phyloP scores from a whole-genome alignment of 2,113 vertebrate species.

The Ophthalmolycus amberensis region DNA sequence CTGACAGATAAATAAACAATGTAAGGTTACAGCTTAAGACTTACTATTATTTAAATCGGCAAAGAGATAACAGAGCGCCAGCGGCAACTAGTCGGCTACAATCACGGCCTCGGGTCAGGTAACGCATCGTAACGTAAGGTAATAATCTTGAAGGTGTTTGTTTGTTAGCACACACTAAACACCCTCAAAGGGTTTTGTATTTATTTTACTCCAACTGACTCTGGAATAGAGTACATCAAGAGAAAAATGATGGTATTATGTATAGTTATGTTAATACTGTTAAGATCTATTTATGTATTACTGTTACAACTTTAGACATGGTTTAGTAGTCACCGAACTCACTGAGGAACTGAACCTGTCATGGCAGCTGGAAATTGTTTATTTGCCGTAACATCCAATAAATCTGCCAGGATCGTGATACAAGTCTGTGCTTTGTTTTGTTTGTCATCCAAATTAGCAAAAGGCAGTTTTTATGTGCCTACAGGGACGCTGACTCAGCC shows the following conservation, averaged over 20 bases:
- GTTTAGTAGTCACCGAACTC: slow-evolving; percentile 23
- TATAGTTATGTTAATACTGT: slow-evolving; percentile 35
- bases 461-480: slow-evolving; percentile 8
- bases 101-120: slow-evolving; percentile 4
- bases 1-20: slow-evolving; percentile 19
- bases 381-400: slow-evolving; percentile 74
- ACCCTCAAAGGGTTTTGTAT: slow-evolving; percentile 31
- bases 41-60: background rate
- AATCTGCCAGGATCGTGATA: slow-evolving; percentile 71
- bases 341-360: slow-evolving; percentile 43
- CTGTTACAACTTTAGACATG: slow-evolving; percentile 24
- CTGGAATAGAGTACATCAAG: background rate
- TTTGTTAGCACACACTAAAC: slow-evolving; percentile 25
- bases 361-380: slow-evolving; percentile 50
- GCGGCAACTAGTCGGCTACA: slow-evolving; percentile 9
- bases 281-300: slow-evolving; percentile 61
- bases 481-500: slow-evolving; percentile 22
- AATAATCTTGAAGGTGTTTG: slow-evolving; percentile 34
- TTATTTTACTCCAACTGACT: slow-evolving; percentile 20
- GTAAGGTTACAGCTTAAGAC: background rate
- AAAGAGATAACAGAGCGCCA: slow-evolving; percentile 49
- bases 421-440: slow-evolving; percentile 27
- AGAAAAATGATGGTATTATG: slow-evolving; percentile 32
- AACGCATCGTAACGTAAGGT: slow-evolving; percentile 14
- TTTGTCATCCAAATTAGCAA: background rate